phyloP scores from a whole-genome alignment of 2,797 vertebrate genomes.

The Trachops cirrhosus region DNA sequence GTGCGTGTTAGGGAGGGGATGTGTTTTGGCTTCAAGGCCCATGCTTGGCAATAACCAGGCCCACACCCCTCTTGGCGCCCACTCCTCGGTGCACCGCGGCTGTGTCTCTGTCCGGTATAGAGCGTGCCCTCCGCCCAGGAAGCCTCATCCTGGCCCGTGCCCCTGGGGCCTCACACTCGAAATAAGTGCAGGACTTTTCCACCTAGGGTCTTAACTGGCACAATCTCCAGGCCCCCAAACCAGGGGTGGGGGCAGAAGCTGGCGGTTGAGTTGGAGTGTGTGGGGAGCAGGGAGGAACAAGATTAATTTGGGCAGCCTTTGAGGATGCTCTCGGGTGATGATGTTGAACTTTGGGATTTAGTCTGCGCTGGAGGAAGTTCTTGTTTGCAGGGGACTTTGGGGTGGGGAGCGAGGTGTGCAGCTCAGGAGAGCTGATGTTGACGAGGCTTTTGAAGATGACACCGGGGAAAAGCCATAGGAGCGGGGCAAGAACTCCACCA shows the following conservation, averaged over 20 bases:
- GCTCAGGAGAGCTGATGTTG: background rate
- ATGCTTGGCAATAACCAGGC: background rate
- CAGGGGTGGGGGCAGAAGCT: background rate
- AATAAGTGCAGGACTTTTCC: background rate
- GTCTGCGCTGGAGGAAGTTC: background rate
- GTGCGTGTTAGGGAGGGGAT: background rate
- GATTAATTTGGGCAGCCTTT: background rate
- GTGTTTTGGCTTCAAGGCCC: background rate
- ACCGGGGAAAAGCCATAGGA: background rate
- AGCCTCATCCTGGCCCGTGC: background rate
- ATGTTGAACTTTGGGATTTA: background rate
- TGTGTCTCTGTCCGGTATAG: rapidly evolving
- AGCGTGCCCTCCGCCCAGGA: rapidly evolving
- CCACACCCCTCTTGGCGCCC: background rate
- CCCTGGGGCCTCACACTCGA: rapidly evolving
- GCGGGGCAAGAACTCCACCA: rapidly evolving
- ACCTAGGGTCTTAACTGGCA: background rate
- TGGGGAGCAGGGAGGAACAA: background rate
- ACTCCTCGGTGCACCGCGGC: rapidly evolving
- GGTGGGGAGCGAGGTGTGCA: background rate
- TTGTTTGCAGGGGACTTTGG: background rate
- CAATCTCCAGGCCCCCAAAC: too few species aligned
- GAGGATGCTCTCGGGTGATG: background rate
- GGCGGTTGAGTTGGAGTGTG: too few species aligned
- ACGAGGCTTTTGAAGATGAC: background rate